These are phyloP conservation scores for Murina feae DNA, from an alignment of 2,113 vertebrate genomes.

Conservation along the genomic window DNA sequence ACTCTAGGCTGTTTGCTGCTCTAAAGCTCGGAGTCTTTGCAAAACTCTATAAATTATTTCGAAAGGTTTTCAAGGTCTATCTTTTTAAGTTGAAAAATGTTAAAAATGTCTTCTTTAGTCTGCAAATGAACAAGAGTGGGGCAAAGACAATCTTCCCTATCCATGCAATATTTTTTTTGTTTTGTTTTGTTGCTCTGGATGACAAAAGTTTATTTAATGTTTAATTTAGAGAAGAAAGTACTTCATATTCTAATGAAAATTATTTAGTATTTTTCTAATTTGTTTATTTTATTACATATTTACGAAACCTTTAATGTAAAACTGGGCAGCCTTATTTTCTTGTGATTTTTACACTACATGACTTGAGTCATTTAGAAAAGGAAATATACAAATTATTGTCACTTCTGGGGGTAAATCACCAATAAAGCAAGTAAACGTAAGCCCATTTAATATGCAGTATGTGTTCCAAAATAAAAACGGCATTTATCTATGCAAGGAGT, in stretches of 20 bases:
- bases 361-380: conserved; percentile 16
- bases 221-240: conserved; percentile 22
- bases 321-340: neutral
- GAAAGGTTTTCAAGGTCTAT: neutral
- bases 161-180: neutral
- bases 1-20: neutral
- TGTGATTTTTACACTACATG: neutral
- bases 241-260: neutral
- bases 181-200: neutral
- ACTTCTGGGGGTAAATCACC: neutral
- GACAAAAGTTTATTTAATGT: neutral
- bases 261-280: neutral
- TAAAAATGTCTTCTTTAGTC: conserved; percentile 2
- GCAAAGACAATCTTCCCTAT: neutral
- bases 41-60: neutral
- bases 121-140: neutral
- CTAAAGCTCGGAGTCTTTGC: neutral
- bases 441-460: neutral
- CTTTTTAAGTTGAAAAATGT: neutral
- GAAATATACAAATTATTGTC: neutral
- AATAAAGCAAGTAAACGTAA: conserved; percentile 22
- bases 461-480: conserved; percentile 1
- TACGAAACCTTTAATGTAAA: neutral
- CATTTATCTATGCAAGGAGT: neutral
- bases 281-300: neutral